phyloP scores from a whole-genome alignment of 2,113 vertebrate genomes.

The Myotis lucifugus region DNA sequence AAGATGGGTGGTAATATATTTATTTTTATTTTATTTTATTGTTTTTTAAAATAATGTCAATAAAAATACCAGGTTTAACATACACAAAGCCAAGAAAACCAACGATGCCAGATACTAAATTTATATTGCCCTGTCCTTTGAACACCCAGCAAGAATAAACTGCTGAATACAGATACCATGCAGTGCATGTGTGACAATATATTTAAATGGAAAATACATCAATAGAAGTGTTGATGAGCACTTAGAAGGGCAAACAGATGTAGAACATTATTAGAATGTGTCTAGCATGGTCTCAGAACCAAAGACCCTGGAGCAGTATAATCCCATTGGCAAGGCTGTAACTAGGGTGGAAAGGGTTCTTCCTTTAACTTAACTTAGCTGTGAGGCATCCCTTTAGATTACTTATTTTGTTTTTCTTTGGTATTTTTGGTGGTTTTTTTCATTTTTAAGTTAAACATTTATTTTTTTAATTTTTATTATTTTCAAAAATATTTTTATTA shows the following conservation, averaged over 20 bases:
- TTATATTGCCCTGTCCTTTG: too few relatives aligned
- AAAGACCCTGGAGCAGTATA: background rate
- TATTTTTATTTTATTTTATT: background rate
- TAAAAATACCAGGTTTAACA: too few relatives aligned
- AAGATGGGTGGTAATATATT: background rate
- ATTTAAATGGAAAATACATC: background rate
- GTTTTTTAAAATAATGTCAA: too few relatives aligned
- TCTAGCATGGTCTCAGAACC: too few relatives aligned
- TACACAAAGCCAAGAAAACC: too few relatives aligned
- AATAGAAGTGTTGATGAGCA: background rate
- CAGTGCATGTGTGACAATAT: background rate
- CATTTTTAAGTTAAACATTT: background rate
- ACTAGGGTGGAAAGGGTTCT: background rate
- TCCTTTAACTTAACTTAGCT: background rate
- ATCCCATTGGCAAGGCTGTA: background rate
- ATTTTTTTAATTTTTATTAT: too few relatives aligned
- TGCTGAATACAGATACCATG: too few relatives aligned
- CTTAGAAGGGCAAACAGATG: background rate
- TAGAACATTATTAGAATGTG: background rate
- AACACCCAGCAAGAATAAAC: too few relatives aligned
- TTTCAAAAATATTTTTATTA: too few relatives aligned
- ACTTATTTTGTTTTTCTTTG: background rate
- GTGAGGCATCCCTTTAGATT: background rate
- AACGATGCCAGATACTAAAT: too few relatives aligned
- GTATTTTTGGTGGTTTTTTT: conserved; percentile 21